Percentiles rank a stretch among this genome's conserved stretches.
Evolutionary conservation across 2,888 invertebrate species (phyloP).

Genomic region (Caenorhabditis drosophilae): DNA sequence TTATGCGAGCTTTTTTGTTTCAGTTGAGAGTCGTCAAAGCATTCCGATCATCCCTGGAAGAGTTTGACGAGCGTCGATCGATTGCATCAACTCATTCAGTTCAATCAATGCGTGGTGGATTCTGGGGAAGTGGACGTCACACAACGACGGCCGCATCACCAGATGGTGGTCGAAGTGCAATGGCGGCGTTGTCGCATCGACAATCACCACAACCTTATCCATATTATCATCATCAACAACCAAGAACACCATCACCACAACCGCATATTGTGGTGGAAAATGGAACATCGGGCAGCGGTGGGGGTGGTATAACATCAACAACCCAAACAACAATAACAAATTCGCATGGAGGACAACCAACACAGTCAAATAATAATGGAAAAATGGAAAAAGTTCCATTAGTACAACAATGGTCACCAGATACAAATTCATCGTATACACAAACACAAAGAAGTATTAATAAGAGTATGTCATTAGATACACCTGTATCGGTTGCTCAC

Average conservation of each 20-base stretch:
- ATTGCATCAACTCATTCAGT: slow-evolving; percentile 94
- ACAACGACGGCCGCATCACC: slow-evolving; percentile 47
- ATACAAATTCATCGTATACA: slow-evolving; percentile 46
- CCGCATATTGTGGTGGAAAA: slow-evolving; percentile 63
- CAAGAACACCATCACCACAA: slow-evolving; percentile 57
- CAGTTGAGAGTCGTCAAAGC: slow-evolving; percentile 99
- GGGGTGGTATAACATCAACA: background rate
- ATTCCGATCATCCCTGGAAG: slow-evolving; percentile 98
- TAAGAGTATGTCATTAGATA: slow-evolving; percentile 66
- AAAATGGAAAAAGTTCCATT: slow-evolving; percentile 60
- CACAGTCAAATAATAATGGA: slow-evolving; percentile 17
- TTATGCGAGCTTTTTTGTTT: slow-evolving; percentile 17
- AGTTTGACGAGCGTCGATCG: slow-evolving; percentile 97
- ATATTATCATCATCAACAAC: slow-evolving; percentile 62
- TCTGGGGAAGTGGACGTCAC: slow-evolving; percentile 41
- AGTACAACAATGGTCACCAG: slow-evolving; percentile 66
- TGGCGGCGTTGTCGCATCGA: slow-evolving; percentile 56
- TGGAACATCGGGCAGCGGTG: slow-evolving; percentile 31
- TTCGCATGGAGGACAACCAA: background rate
- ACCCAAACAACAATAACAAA: too few species aligned
- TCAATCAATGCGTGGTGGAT: slow-evolving; percentile 65
- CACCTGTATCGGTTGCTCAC: slow-evolving; percentile 67
- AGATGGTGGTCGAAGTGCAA: slow-evolving; percentile 39
- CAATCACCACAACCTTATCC: slow-evolving; percentile 66
- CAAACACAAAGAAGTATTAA: slow-evolving; percentile 52